Evolutionary conservation across 2,888 invertebrate genomes (phyloP).

Genomic region (Andrena chrysosceles): DNA sequence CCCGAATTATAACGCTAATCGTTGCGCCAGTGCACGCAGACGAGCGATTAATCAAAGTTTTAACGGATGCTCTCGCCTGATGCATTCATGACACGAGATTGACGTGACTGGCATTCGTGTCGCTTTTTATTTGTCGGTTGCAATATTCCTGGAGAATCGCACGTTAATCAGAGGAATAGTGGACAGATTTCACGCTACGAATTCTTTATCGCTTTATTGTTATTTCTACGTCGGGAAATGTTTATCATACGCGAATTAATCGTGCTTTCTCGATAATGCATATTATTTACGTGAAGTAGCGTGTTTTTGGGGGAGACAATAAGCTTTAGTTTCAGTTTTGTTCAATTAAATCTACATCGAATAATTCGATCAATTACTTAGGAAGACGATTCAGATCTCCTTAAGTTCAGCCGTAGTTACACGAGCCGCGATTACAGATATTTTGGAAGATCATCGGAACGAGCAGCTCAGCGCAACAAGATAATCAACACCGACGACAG

Average conservation of each 20-base stretch:
- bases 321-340: too few species aligned
- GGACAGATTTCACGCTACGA: too few species aligned
- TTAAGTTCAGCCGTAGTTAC: too few species aligned
- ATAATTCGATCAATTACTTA: too few species aligned
- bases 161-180: neutral
- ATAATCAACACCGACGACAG: neutral
- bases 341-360: too few species aligned
- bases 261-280: too few species aligned
- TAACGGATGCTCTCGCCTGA: constrained; percentile 1
- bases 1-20: neutral
- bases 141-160: neutral
- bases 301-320: too few species aligned
- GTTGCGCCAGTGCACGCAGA: neutral
- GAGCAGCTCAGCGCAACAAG: neutral
- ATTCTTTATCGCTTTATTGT: too few species aligned
- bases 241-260: too few species aligned
- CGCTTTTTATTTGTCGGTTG: neutral
- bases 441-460: neutral
- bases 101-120: constrained; percentile 15
- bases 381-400: too few species aligned
- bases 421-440: neutral
- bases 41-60: constrained; percentile 37
- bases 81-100: constrained; percentile 14
- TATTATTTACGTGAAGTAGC: too few species aligned
- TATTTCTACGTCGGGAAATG: too few species aligned